Percentiles rank a stretch among this genome's conserved stretches.
Evolutionary conservation across 2,113 vertebrate species (phyloP).

Genomic region (Erythrocercus mccallii): DNA sequence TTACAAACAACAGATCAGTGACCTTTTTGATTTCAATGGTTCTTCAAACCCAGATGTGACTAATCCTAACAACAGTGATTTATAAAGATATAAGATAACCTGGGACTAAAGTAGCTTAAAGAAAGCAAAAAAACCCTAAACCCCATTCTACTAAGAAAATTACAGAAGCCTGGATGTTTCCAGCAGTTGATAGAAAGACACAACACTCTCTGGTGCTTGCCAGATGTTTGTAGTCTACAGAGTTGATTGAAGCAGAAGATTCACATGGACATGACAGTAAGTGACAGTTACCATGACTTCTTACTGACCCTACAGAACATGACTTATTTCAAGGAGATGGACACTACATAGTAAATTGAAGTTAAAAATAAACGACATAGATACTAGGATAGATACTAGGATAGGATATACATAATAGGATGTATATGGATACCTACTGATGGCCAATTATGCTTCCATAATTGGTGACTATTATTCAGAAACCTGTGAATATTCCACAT

Average conservation of each 20-base stretch:
- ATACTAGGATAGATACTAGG: no score
- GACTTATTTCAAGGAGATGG: background rate
- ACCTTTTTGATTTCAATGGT: background rate
- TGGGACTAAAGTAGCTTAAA: background rate
- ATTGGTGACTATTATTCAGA: background rate
- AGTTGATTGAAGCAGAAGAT: background rate
- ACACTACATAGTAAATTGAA: background rate
- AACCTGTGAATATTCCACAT: background rate
- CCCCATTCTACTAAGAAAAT: background rate
- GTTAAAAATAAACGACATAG: background rate
- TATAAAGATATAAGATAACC: background rate
- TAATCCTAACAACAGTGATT: background rate
- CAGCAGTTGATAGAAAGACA: background rate
- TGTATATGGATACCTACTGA: background rate
- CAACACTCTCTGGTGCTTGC: background rate
- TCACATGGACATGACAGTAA: background rate
- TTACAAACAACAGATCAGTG: background rate
- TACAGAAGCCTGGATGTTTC: background rate
- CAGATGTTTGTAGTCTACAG: background rate
- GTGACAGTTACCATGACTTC: background rate
- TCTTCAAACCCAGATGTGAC: background rate
- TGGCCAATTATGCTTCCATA: background rate
- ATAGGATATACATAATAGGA: no score
- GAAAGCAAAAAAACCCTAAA: fast-evolving
- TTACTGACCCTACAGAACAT: background rate